Conservation (phyloP, 2,113 vertebrate species). For the Gymnorhina tibicen region DNA sequence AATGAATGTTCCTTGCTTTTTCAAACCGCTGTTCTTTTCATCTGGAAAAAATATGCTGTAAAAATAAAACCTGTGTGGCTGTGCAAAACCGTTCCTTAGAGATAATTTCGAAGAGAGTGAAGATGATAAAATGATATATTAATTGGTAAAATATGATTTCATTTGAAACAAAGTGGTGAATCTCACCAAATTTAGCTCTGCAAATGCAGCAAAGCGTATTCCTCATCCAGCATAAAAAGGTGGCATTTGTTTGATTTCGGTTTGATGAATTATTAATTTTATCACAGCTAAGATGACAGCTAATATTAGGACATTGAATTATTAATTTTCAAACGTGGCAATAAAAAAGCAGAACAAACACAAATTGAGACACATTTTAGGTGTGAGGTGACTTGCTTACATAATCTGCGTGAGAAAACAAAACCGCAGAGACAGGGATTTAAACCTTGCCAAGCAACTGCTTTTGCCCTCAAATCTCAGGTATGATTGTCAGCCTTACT, state of each 20-base stretch:
- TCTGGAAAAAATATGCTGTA: background rate
- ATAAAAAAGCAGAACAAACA: conserved; percentile 78
- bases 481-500: conserved; percentile 11
- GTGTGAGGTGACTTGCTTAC: conserved; percentile 57
- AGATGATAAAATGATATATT: conserved; percentile 37
- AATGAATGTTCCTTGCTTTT: conserved; percentile 26
- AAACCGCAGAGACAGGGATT: conserved; percentile 31
- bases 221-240: conserved; percentile 74
- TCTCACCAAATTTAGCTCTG: conserved; percentile 49
- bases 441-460: conserved; percentile 33
- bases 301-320: conserved; percentile 93
- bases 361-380: conserved; percentile 69
- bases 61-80: background rate
- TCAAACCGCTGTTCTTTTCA: background rate
- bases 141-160: conserved; percentile 60
- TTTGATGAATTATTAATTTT: conserved; percentile 92
- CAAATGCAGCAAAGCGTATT: conserved; percentile 49
- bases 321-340: conserved; percentile 84
- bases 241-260: conserved; percentile 83
- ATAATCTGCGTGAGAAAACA: conserved; percentile 59
- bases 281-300: conserved; percentile 88
- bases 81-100: background rate
- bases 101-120: conserved; percentile 21
- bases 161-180: conserved; percentile 59
- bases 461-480: background rate